Conservation (phyloP, 2,113 vertebrate genomes). For the Callipepla californica region DNA sequence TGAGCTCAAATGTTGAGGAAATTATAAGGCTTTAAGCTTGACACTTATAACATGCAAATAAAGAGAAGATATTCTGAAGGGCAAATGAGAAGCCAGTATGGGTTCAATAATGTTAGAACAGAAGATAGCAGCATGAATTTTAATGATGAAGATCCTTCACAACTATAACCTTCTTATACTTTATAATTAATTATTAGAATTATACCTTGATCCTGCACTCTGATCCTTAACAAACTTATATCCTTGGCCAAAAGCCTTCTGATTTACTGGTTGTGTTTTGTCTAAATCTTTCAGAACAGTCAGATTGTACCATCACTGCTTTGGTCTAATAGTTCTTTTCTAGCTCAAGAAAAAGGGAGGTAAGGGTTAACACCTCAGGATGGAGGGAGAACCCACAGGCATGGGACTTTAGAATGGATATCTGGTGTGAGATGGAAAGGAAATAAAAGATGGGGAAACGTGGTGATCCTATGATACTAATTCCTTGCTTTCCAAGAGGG, state of each 20-base stretch:
- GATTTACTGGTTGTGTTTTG: neutral
- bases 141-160: conserved; percentile 48
- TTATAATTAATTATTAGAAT: conserved; percentile 66
- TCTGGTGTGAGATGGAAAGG: neutral
- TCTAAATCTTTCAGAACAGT: neutral
- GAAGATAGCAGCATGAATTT: conserved; percentile 51
- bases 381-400: neutral
- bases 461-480: neutral
- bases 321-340: neutral
- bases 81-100: conserved; percentile 3
- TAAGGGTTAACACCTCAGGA: neutral
- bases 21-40: conserved; percentile 53
- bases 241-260: neutral
- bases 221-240: neutral
- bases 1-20: conserved; percentile 1
- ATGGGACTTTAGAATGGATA: neutral
- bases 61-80: conserved; percentile 63
- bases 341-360: neutral
- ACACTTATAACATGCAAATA: conserved; percentile 63
- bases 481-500: neutral
- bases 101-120: conserved; percentile 46
- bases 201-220: conserved; percentile 21
- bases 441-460: neutral
- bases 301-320: neutral
- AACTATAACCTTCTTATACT: conserved; percentile 42